Conservation (phyloP, 2,797 vertebrate genomes). For the Silurus aristotelis region DNA sequence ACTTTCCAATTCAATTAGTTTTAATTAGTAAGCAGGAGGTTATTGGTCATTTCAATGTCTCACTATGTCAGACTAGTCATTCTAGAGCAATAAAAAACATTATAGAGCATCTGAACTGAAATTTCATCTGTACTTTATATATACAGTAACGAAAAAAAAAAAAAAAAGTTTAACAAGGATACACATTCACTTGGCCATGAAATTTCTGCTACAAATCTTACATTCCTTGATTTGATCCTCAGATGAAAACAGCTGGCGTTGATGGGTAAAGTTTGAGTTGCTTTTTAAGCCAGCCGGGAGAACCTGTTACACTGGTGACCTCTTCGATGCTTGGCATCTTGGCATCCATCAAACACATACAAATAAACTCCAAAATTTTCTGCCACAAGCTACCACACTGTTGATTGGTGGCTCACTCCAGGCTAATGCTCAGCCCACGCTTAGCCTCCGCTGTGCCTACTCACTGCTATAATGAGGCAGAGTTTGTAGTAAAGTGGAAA, state of each 20-base stretch:
- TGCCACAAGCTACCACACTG: constrained; percentile 49
- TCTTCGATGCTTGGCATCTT: constrained; percentile 49
- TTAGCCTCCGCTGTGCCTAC: constrained; percentile 26
- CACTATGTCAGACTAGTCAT: background rate
- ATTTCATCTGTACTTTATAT: background rate
- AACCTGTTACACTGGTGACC: constrained; percentile 49
- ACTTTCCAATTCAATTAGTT: constrained; percentile 43
- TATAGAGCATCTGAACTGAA: background rate
- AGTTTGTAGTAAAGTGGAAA: constrained; percentile 31
- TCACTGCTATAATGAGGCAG: constrained; percentile 35
- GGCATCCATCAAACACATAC: constrained; percentile 49
- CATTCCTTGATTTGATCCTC: constrained; percentile 4
- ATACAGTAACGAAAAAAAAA: background rate
- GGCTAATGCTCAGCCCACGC: constrained; percentile 12
- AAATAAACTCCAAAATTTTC: constrained; percentile 44
- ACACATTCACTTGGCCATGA: constrained; percentile 19
- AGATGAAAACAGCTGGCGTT: constrained; percentile 1
- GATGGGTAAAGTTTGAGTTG: constrained; percentile 23
- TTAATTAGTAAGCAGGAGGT: constrained; percentile 38
- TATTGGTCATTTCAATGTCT: background rate
- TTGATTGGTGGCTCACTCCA: constrained; percentile 30
- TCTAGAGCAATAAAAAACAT: background rate
- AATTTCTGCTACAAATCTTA: constrained; percentile 11
- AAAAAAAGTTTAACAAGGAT: constrained; percentile 28
- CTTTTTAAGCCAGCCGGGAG: constrained; percentile 33